A percentile compares a stretch with the other conserved stretches of the same genome.
Conservation (phyloP, 2,113 vertebrate species). For the Saccopteryx leptura region DNA sequence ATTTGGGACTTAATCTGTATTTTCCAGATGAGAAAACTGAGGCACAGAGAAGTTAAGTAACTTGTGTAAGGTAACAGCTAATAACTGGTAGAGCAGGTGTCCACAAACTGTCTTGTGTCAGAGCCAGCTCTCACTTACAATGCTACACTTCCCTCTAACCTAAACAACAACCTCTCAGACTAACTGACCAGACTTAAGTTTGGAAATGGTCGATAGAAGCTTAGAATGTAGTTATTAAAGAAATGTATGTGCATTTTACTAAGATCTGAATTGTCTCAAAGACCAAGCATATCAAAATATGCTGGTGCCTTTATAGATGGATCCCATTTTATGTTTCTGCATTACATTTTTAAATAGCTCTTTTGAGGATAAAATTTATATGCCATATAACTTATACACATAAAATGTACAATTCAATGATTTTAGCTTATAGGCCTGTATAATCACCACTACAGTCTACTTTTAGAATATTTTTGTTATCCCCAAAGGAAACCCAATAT, state of each 20-base stretch:
- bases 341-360: background rate
- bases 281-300: background rate
- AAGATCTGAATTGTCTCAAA: background rate
- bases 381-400: background rate
- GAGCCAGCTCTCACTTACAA: background rate
- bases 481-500: background rate
- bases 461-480: background rate
- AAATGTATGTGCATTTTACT: background rate
- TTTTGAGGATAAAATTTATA: background rate
- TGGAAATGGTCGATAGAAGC: background rate
- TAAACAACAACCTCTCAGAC: background rate
- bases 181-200: background rate
- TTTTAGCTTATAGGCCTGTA: background rate
- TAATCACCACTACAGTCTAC: background rate
- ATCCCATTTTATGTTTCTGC: background rate
- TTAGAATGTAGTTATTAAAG: background rate
- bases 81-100: background rate
- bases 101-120: background rate
- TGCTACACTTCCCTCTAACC: background rate
- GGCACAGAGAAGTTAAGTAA: background rate
- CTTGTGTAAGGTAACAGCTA: background rate
- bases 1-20: background rate
- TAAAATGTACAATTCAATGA: background rate
- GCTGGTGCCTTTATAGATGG: background rate
- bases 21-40: background rate